These are phyloP conservation scores for Enhydra lutris DNA, from an alignment of 2,113 vertebrate genomes.

Conservation along the genomic window DNA sequence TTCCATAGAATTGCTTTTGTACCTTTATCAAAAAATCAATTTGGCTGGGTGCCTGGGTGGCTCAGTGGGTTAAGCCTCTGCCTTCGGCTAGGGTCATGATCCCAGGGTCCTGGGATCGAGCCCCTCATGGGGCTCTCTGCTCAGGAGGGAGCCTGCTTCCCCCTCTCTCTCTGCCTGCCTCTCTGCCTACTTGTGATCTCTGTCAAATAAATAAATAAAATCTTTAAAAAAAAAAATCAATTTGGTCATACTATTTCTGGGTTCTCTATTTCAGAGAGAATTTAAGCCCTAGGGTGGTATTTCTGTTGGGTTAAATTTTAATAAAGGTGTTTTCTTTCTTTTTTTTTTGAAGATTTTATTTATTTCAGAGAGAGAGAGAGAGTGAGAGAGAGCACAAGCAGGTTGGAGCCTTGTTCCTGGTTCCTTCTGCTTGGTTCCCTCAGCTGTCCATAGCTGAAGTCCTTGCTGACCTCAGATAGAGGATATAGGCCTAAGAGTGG, in stretches of 20 bases:
- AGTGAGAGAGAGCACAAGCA: background rate
- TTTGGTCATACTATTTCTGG: background rate
- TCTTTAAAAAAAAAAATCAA: background rate
- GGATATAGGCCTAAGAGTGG: background rate
- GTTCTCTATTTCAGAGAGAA: background rate
- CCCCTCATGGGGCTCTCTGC: no score
- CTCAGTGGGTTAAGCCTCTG: no score
- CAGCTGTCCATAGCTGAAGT: background rate
- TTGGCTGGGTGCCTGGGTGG: background rate
- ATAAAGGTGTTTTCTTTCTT: background rate
- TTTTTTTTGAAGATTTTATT: background rate
- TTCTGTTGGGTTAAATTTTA: background rate
- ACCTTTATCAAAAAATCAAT: constrained; percentile 6
- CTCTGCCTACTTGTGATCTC: no score
- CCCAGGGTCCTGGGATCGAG: no score
- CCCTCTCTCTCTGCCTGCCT: no score
- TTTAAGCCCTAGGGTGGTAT: background rate
- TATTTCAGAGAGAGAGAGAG: background rate
- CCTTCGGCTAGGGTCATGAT: no score
- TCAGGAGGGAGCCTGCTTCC: no score
- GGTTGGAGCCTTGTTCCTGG: background rate
- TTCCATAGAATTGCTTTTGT: background rate
- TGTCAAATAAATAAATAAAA: no score
- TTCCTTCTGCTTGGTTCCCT: background rate
- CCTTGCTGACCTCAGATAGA: background rate